Percentiles rank a stretch among this genome's conserved stretches.
phyloP scores from a whole-genome alignment of 2,113 vertebrate species.

The Seriola quinqueradiata region DNA sequence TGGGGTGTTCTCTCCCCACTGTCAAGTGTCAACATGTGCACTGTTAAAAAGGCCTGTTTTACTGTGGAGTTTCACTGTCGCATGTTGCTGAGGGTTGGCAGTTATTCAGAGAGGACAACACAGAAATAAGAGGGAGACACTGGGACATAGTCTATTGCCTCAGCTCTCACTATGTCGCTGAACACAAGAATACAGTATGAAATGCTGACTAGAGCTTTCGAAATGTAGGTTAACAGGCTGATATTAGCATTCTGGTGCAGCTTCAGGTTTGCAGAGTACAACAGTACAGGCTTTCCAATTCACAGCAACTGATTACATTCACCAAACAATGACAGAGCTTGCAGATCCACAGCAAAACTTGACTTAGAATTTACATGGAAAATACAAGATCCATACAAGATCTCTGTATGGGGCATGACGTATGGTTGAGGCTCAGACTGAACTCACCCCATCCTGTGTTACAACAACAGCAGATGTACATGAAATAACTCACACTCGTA shows the following conservation, averaged over 20 bases:
- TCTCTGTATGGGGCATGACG: neutral
- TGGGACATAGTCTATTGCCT: neutral
- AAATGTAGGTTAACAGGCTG: conserved; percentile 50
- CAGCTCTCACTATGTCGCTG: neutral
- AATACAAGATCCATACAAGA: neutral
- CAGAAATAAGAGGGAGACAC: neutral
- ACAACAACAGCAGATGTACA: neutral
- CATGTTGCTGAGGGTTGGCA: neutral
- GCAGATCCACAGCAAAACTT: neutral
- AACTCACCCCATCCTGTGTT: neutral
- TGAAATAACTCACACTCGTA: conserved; percentile 1
- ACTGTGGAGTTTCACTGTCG: too few relatives aligned
- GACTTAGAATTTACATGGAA: neutral
- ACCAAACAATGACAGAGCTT: neutral
- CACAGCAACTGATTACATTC: neutral
- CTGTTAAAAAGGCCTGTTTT: neutral
- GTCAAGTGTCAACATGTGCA: neutral
- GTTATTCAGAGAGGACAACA: neutral
- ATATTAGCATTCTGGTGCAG: conserved; percentile 30
- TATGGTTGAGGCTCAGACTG: conserved; percentile 2
- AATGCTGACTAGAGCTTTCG: conserved; percentile 27
- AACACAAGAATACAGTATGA: neutral
- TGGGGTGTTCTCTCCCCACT: neutral
- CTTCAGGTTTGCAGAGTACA: neutral
- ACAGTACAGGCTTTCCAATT: conserved; percentile 8